Evolutionary conservation across 1,140 invertebrate species (phyloP), one percentile per base, ranked within the genome.

Genomic region (Drosophila nigromelanica): DNA sequence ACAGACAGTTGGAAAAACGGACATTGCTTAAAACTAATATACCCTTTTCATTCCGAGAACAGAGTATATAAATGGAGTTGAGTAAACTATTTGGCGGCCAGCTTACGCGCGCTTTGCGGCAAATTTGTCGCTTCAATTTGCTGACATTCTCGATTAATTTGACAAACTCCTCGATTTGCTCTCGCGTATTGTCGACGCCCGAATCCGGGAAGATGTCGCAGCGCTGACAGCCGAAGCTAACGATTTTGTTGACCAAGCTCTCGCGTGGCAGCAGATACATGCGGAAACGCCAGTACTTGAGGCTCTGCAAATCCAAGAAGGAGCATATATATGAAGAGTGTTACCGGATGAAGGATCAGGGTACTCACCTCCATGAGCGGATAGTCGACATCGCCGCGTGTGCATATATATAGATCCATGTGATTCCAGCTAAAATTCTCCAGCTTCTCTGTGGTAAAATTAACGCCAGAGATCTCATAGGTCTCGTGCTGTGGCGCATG

Each of bases 371-470:
- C 97, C 73, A 95, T 95, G 18, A 98, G 93, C 27, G 95, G 93
- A 92, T 97, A 98, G 90, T 98, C 97, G 0, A 95, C 96, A 91
- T 98, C 97, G 5, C 98, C 98, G 50, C 97, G 93, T 1, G 97
- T 97, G 90, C 97, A 98, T 64, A 99, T 98, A 90, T 99, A 99
- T 92, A 99, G 96, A 92, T 99, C 98, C 92, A 99, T 94, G 92
- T 98, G 98, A 93, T 99, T 99, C 98, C 98, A 99, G 92, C 98
- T 99, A 87, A 98, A 99, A 86, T 96, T 98, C 93, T 99, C 98
- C 21, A 99, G 92, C 86, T 98, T 98, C 92, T 99, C 98, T 0
- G 97, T 98, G 10, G 95, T 96, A 91, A 99, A 99, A 40, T 97
- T 96, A 0, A 98, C 97, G 94, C 96, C 97, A 0, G 98, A 99